Percentiles rank a stretch among this genome's conserved stretches.
Conservation (phyloP, 1,140 invertebrate genomes). For the Thaumetopoea pityocampa region DNA sequence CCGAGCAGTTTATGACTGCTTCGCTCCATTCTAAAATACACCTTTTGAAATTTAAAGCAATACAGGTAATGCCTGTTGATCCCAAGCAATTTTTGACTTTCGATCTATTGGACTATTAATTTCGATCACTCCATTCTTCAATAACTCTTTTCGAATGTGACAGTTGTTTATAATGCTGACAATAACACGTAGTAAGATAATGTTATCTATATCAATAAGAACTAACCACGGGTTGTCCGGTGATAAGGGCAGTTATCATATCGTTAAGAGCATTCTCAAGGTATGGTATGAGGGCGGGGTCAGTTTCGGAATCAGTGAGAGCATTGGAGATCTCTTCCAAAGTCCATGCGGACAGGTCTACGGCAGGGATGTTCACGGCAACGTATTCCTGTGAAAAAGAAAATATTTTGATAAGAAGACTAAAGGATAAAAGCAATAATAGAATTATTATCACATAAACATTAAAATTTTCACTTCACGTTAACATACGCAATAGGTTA, state of each 20-base stretch:
- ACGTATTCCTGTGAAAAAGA: conserved; percentile 8
- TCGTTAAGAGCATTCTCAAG: conserved; percentile 31
- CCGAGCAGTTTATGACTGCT: too few species aligned
- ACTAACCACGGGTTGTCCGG: conserved; percentile 27
- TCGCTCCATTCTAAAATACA: too few species aligned
- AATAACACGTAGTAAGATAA: neutral
- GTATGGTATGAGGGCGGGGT: conserved; percentile 30
- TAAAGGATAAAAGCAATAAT: too few species aligned
- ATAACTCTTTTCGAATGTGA: neutral
- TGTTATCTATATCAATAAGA: neutral
- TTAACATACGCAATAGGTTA: neutral
- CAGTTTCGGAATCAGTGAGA: conserved; percentile 27
- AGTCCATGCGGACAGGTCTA: conserved; percentile 20
- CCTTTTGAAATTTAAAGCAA: too few species aligned
- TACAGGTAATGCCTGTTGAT: too few species aligned
- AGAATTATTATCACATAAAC: too few species aligned
- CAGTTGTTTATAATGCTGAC: too few species aligned
- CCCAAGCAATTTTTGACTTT: too few species aligned
- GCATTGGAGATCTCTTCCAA: conserved; percentile 33
- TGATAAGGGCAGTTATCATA: conserved; percentile 24
- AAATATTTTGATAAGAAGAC: too few species aligned
- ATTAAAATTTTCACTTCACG: neutral
- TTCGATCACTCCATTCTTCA: neutral
- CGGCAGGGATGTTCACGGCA: conserved; percentile 2
- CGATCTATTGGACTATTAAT: too few species aligned